phyloP scores from a whole-genome alignment of 2,888 invertebrate species.

The Cephalotes varians region DNA sequence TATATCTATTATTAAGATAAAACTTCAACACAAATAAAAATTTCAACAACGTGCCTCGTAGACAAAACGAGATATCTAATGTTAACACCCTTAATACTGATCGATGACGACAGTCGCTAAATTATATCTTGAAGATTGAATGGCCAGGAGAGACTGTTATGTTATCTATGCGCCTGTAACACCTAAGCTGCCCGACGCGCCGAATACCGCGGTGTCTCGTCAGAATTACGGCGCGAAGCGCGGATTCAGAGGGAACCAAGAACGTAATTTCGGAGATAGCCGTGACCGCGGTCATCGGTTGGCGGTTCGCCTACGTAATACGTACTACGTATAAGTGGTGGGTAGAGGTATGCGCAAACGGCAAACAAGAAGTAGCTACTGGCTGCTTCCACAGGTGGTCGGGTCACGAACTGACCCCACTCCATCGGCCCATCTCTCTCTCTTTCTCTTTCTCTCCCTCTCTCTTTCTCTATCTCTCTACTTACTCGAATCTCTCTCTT shows the following conservation, averaged over 20 bases:
- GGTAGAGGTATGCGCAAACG: conserved; percentile 75
- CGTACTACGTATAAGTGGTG: conserved; percentile 76
- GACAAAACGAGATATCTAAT: background rate
- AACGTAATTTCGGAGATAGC: conserved; percentile 72
- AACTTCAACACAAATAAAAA: background rate
- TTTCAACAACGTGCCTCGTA: background rate
- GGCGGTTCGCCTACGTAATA: conserved; percentile 74
- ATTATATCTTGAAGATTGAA: conserved; percentile 15
- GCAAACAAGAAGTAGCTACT: conserved; percentile 78
- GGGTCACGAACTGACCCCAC: conserved; percentile 83
- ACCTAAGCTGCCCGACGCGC: conserved; percentile 49
- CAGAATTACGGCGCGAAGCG: conserved; percentile 54
- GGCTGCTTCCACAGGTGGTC: conserved; percentile 84
- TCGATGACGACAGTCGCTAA: background rate
- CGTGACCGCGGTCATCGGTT: conserved; percentile 76
- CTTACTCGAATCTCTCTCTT: conserved; percentile 19
- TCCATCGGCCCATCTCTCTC: conserved; percentile 64
- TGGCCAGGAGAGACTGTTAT: conserved; percentile 40
- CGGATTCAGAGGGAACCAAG: conserved; percentile 52
- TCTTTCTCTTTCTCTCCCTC: conserved; percentile 42
- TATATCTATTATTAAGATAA: background rate
- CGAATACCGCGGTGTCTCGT: conserved; percentile 57
- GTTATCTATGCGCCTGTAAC: conserved; percentile 51
- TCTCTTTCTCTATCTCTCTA: background rate
- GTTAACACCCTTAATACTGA: background rate